Percentiles rank a stretch among this genome's conserved stretches.
These are phyloP conservation scores for Tetrao urogallus DNA, from an alignment of 2,113 vertebrate genomes.

Conservation along the genomic window DNA sequence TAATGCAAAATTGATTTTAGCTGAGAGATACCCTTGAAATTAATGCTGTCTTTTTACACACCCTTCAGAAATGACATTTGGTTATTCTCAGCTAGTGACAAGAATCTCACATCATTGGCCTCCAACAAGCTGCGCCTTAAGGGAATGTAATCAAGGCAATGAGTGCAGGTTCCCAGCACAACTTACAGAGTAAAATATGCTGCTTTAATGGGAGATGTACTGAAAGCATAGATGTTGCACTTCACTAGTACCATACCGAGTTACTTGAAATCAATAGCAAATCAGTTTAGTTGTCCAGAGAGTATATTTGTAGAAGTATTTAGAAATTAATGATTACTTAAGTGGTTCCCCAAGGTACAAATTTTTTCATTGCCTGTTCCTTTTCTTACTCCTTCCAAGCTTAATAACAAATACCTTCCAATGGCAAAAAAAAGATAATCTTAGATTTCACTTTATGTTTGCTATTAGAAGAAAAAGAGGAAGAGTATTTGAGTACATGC, in stretches of 20 bases:
- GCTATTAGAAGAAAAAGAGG: neutral
- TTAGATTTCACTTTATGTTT: neutral
- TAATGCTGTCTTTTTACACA: neutral
- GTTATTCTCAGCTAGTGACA: neutral
- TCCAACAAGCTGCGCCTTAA: neutral
- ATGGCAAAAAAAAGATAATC: no score
- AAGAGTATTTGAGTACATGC: neutral
- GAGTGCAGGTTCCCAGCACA: neutral
- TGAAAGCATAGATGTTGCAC: neutral
- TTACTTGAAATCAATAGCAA: neutral
- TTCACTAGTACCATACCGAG: no score
- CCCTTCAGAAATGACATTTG: neutral
- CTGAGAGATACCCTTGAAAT: neutral
- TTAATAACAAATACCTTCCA: neutral
- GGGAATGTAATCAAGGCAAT: neutral
- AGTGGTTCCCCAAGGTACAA: neutral
- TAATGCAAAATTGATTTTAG: neutral
- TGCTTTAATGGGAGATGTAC: neutral
- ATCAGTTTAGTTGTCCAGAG: neutral
- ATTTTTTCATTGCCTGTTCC: neutral
- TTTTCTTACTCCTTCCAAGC: neutral
- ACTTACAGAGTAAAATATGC: neutral
- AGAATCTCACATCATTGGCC: neutral
- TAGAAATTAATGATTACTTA: neutral
- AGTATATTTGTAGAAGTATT: neutral